Evolutionary conservation across 2,888 invertebrate species (phyloP).

Genomic region (Alsophila aescularia): DNA sequence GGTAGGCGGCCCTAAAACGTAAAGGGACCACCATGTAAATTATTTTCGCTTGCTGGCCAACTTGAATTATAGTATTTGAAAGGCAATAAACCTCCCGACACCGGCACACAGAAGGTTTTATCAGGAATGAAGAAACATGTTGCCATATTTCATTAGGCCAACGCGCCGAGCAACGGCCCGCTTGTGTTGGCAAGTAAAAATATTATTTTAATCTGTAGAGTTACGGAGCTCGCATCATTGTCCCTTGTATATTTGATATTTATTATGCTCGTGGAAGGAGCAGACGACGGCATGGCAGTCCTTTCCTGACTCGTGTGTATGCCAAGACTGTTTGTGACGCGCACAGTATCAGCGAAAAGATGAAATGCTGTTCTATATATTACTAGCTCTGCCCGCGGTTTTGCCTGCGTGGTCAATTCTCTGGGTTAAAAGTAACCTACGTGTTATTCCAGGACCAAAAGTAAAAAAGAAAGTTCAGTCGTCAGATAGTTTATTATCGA

Average conservation of each 20-base stretch:
- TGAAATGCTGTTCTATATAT: constrained; percentile 15
- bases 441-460: no score
- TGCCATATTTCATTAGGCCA: constrained; percentile 80
- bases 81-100: constrained; percentile 73
- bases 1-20: constrained; percentile 65
- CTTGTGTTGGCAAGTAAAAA: constrained; percentile 72
- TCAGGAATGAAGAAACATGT: constrained; percentile 73
- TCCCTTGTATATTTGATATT: constrained; percentile 66
- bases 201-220: constrained; percentile 77
- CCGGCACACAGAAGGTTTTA: constrained; percentile 67
- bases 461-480: no score
- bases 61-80: constrained; percentile 74
- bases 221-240: constrained; percentile 68
- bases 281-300: constrained; percentile 51
- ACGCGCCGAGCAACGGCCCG: constrained; percentile 48
- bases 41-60: constrained; percentile 68
- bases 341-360: constrained; percentile 43
- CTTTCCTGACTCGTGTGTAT: constrained; percentile 55
- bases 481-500: no score
- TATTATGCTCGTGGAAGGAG: constrained; percentile 62
- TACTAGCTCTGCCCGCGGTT: no score
- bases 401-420: no score
- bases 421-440: no score
- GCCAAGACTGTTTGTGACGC: constrained; percentile 44
- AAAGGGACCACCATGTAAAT: constrained; percentile 77